Conservation (phyloP, 2,113 vertebrate genomes). For the Dipodomys merriami region DNA sequence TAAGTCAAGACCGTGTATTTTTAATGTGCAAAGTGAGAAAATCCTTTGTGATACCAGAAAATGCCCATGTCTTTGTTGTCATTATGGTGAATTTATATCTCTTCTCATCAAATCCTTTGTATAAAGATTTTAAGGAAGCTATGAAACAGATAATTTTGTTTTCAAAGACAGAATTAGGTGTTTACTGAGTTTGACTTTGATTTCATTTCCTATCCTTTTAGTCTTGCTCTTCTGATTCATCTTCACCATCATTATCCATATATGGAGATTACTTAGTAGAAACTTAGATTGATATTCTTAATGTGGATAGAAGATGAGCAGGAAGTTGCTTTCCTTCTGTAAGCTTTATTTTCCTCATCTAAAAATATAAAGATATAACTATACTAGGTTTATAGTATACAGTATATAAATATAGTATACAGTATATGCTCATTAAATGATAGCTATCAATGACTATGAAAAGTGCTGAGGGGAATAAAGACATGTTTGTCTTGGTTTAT, state of each 20-base stretch:
- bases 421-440: too few relatives aligned
- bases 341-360: neutral
- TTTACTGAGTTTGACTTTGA: neutral
- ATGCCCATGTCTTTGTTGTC: neutral
- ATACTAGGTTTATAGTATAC: too few relatives aligned
- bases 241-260: neutral
- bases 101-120: neutral
- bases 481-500: neutral
- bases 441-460: neutral
- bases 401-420: neutral
- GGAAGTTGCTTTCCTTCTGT: neutral
- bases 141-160: neutral
- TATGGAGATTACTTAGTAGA: neutral
- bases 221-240: neutral
- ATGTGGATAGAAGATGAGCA: neutral
- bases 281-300: neutral
- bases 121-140: neutral
- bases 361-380: neutral
- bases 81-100: neutral
- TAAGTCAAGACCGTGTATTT: neutral
- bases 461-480: neutral
- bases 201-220: neutral
- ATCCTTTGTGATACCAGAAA: neutral
- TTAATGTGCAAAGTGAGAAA: neutral
- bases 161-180: conserved; percentile 3